Percentiles rank a stretch among this genome's conserved stretches.
phyloP scores from a whole-genome alignment of 2,888 invertebrate genomes.

The Eupithecia dodoneata region DNA sequence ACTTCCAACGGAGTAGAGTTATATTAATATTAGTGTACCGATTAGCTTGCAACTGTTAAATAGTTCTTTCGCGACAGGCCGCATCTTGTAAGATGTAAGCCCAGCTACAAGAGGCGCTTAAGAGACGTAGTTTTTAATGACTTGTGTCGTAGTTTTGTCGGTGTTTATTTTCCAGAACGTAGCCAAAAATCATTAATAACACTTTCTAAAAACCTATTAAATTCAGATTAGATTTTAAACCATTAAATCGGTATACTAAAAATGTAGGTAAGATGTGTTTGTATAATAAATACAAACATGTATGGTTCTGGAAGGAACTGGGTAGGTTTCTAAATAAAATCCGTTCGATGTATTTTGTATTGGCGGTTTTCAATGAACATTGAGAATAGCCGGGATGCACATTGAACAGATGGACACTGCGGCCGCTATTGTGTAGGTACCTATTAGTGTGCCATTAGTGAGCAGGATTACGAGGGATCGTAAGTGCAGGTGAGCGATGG shows the following conservation, averaged over 20 bases:
- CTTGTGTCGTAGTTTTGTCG: not conserved
- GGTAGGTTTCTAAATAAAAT: not conserved
- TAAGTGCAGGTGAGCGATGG: not conserved
- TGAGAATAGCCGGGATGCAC: not conserved
- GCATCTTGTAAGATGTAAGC: not conserved
- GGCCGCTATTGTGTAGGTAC: not conserved
- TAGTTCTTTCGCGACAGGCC: not conserved
- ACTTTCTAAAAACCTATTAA: too few species aligned
- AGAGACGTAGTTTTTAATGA: not conserved
- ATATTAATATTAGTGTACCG: not conserved
- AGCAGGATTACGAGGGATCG: not conserved
- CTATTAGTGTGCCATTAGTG: not conserved
- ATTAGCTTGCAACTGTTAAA: not conserved
- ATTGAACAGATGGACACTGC: not conserved
- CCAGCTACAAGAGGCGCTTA: too few species aligned
- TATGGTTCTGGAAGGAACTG: too few species aligned
- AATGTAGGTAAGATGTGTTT: too few species aligned
- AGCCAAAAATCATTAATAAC: not conserved
- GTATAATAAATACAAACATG: too few species aligned
- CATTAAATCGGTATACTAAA: too few species aligned
- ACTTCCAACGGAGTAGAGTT: not conserved
- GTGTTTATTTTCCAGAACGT: not conserved
- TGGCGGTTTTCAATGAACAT: not conserved
- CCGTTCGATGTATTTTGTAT: not conserved
- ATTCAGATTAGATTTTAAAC: too few species aligned